phyloP scores from a whole-genome alignment of 2,888 invertebrate genomes.

The Mamestra brassicae region DNA sequence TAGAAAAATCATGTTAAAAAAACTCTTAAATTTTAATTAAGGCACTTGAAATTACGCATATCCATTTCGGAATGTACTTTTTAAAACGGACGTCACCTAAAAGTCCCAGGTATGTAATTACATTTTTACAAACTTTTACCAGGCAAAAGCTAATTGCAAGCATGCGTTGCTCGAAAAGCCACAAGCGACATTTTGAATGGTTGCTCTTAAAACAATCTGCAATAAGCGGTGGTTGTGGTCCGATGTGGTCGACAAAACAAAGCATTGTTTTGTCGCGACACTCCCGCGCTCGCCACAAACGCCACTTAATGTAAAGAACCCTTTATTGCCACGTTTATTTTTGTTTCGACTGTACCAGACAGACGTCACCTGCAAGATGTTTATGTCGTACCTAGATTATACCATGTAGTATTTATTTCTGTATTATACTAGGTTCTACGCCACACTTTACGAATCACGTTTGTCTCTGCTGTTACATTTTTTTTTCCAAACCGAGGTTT shows the following conservation, averaged over 20 bases:
- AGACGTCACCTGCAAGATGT: constrained; percentile 37
- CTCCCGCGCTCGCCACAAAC: constrained; percentile 62
- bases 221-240: constrained; percentile 69
- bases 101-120: constrained; percentile 23
- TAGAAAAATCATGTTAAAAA: neutral
- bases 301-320: constrained; percentile 61
- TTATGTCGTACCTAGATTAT: constrained; percentile 49
- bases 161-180: constrained; percentile 67
- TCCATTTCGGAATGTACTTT: constrained; percentile 13
- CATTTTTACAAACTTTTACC: constrained; percentile 55
- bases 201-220: constrained; percentile 73
- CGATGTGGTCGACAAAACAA: constrained; percentile 66
- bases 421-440: constrained; percentile 17
- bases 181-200: constrained; percentile 71
- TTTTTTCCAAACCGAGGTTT: neutral
- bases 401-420: constrained; percentile 42
- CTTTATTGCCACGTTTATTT: constrained; percentile 51
- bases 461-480: neutral
- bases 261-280: constrained; percentile 67
- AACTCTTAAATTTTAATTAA: constrained; percentile 21
- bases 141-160: constrained; percentile 63
- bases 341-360: constrained; percentile 48
- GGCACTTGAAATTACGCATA: constrained; percentile 19
- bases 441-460: neutral
- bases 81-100: constrained; percentile 13